Evolutionary conservation across 2,888 invertebrate genomes (phyloP).

Genomic region (Drosophila infuscata): DNA sequence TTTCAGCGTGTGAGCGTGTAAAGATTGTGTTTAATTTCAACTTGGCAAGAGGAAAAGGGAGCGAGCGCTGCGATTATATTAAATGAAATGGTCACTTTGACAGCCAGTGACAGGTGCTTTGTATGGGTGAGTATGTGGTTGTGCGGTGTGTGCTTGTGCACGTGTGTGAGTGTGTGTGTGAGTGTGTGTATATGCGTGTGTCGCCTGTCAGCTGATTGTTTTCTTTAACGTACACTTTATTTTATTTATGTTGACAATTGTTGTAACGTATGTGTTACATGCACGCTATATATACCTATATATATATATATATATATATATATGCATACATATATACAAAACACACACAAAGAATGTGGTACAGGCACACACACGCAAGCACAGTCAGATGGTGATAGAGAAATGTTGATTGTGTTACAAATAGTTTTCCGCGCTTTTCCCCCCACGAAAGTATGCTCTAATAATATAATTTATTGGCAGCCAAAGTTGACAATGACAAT

Average conservation of each 20-base stretch:
- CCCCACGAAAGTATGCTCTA: slow-evolving; percentile 42
- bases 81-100: slow-evolving; percentile 75
- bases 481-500: slow-evolving; percentile 69
- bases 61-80: slow-evolving; percentile 45
- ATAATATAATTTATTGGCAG: slow-evolving; percentile 73
- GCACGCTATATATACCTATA: slow-evolving; percentile 15
- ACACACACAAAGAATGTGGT: not conserved
- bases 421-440: slow-evolving; percentile 51
- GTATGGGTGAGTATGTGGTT: slow-evolving; percentile 9
- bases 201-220: slow-evolving; percentile 10
- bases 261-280: slow-evolving; percentile 52
- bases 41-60: slow-evolving; percentile 44
- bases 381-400: slow-evolving; percentile 4
- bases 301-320: not conserved
- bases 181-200: slow-evolving; percentile 2
- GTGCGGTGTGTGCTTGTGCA: not conserved
- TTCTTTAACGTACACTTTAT: slow-evolving; percentile 63
- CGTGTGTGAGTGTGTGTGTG: not conserved
- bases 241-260: slow-evolving; percentile 78
- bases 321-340: not conserved
- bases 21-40: slow-evolving; percentile 69
- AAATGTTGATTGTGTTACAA: slow-evolving; percentile 60
- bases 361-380: not conserved
- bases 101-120: slow-evolving; percentile 64
- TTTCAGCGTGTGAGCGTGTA: slow-evolving; percentile 25